Conservation (phyloP, 2,113 vertebrate species). For the Engystomops pustulosus region DNA sequence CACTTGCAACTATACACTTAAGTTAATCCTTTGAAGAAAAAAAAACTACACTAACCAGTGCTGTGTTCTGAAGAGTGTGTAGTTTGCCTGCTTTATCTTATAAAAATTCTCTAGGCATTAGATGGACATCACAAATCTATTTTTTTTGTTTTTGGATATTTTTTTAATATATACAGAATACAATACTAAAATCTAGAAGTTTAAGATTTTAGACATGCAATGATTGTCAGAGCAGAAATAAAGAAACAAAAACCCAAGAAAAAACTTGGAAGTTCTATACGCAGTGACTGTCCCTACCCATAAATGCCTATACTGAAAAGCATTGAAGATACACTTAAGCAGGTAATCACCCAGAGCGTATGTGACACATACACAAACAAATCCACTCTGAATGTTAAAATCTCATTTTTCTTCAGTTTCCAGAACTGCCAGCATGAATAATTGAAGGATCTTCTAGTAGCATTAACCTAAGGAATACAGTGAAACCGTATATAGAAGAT, state of each 20-base stretch:
- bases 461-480: too few species aligned
- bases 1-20: not conserved
- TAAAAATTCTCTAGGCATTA: too few species aligned
- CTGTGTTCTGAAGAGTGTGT: not conserved
- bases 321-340: too few species aligned
- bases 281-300: too few species aligned
- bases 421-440: too few species aligned
- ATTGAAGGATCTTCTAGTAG: too few species aligned
- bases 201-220: slow-evolving; percentile 74
- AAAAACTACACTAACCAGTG: not conserved
- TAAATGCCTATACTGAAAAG: not conserved
- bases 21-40: not conserved
- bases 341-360: not conserved
- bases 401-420: too few species aligned
- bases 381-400: too few species aligned
- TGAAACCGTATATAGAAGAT: too few species aligned
- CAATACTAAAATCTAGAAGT: not conserved
- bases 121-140: slow-evolving; percentile 52
- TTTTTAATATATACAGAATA: slow-evolving; percentile 72
- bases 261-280: not conserved
- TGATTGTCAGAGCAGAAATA: slow-evolving; percentile 80
- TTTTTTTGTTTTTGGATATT: slow-evolving; percentile 59
- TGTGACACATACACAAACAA: not conserved
- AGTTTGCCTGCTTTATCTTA: not conserved
- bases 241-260: slow-evolving; percentile 66